Base-by-base conservation (phyloP, 2,888 invertebrate genomes). In the Oligia strigilis region DNA sequence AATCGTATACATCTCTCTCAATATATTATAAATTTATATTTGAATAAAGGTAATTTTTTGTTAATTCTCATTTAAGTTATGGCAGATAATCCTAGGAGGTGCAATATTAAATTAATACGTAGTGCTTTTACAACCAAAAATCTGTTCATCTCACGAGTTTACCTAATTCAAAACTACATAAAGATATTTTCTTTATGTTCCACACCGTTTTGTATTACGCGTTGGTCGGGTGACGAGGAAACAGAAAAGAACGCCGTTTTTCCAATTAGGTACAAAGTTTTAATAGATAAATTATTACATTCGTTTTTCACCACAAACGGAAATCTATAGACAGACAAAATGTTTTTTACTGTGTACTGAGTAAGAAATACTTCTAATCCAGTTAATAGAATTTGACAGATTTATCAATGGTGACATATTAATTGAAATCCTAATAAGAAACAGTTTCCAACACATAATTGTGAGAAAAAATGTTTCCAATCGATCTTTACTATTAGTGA, bases 401-500 rank as follows among this genome's bases (percentile, higher is more conserved):
- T 46, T 62, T 49, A 81, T 80, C 65, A 70, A 55, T 62, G 11
- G 40, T 84, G 84, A 73, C 80, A 73, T 69, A 70, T 85, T 14
- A 86, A 77, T 78, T 36, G 71, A 52, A 74, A 29, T 49, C 49
- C 11, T 58, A 69, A 11, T 43, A 40, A 29, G 72, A 75, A 85
- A 77, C 23, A 29, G 0, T 62, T 73, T 13, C 29, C 17, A 74
- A n/a, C 23, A 49, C 13, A 46, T 77, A 84, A 84, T 85, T 82
- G 60, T 82, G 86, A n/a, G 72, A 85, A 77, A 85, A 82, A 71
- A 74, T 81, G 60, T 85, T 64, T 36, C 23, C 2, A 64, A 72
- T 74, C 36, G 62, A 70, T 14, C n/a, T 19, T 8, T 29, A 81
- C 43, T 69, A 23, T 36, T 14, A 74, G 19, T 73, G 29, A 83